Conservation (phyloP, 2,888 invertebrate genomes). For the Abrostola tripartita region DNA sequence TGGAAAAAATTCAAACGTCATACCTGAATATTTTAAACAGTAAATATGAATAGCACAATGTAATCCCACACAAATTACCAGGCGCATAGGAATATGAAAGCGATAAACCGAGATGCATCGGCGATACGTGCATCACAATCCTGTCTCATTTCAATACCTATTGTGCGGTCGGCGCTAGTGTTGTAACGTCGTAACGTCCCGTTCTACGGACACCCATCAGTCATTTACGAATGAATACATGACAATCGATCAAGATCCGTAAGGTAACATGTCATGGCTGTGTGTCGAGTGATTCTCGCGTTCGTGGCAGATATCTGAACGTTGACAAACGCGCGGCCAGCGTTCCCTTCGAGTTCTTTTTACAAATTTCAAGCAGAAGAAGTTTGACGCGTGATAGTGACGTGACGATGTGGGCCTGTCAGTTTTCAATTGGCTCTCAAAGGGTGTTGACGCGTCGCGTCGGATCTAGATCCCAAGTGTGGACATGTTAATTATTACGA, state of each 20-base stretch:
- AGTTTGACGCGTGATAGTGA: conserved; percentile 75
- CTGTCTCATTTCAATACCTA: conserved; percentile 81
- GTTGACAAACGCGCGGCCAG: conserved; percentile 72
- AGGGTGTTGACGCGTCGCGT: conserved; percentile 79
- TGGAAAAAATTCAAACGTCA: conserved; percentile 53
- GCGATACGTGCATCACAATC: conserved; percentile 79
- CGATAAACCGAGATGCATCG: conserved; percentile 82
- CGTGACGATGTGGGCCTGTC: conserved; percentile 81
- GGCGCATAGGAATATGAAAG: conserved; percentile 75
- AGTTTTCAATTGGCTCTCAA: conserved; percentile 80
- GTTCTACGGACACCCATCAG: conserved; percentile 75
- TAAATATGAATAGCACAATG: conserved; percentile 80
- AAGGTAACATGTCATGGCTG: conserved; percentile 74
- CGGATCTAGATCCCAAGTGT: conserved; percentile 77
- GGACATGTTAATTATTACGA: conserved; percentile 84
- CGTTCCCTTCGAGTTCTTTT: conserved; percentile 65
- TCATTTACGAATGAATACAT: conserved; percentile 81
- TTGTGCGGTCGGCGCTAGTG: conserved; percentile 70
- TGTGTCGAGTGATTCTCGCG: conserved; percentile 79
- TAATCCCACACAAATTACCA: conserved; percentile 82
- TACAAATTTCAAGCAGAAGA: conserved; percentile 71
- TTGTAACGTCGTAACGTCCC: conserved; percentile 74
- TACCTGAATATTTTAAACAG: conserved; percentile 60
- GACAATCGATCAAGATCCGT: conserved; percentile 79
- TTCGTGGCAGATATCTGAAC: conserved; percentile 72